These are phyloP conservation scores for Luscinia luscinia DNA, from an alignment of 2,797 vertebrate species.

Conservation along the genomic window DNA sequence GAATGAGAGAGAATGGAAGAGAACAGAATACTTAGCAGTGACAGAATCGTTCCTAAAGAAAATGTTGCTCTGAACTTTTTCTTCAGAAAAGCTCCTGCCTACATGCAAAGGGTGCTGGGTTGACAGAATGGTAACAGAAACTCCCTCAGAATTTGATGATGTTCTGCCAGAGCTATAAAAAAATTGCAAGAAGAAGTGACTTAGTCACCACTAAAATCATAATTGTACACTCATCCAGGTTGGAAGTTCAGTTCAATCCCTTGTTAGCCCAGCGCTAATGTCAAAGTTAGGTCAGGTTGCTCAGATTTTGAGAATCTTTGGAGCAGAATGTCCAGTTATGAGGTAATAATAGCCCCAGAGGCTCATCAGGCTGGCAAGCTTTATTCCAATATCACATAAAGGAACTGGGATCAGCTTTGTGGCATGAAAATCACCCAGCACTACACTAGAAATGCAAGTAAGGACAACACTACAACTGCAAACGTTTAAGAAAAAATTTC, in stretches of 20 bases:
- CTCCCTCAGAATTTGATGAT: neutral
- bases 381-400: neutral
- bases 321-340: neutral
- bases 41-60: neutral
- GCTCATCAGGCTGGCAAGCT: neutral
- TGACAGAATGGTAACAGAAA: neutral
- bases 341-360: neutral
- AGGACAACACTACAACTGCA: neutral
- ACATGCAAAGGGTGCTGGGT: neutral
- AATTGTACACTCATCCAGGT: neutral
- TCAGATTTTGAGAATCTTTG: slow-evolving; percentile 1
- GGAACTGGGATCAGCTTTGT: neutral
- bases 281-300: slow-evolving; percentile 7
- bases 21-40: neutral
- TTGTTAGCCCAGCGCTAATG: neutral
- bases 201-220: neutral
- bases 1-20: neutral
- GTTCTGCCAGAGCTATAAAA: slow-evolving; percentile 10
- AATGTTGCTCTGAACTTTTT: neutral
- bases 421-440: neutral
- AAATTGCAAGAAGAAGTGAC: neutral
- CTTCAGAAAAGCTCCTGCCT: neutral
- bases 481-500: neutral
- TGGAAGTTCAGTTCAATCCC: neutral
- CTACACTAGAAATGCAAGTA: neutral